These are phyloP conservation scores for Venustaconcha ellipsiformis DNA, from an alignment of 1,140 invertebrate genomes.

Conservation along the genomic window DNA sequence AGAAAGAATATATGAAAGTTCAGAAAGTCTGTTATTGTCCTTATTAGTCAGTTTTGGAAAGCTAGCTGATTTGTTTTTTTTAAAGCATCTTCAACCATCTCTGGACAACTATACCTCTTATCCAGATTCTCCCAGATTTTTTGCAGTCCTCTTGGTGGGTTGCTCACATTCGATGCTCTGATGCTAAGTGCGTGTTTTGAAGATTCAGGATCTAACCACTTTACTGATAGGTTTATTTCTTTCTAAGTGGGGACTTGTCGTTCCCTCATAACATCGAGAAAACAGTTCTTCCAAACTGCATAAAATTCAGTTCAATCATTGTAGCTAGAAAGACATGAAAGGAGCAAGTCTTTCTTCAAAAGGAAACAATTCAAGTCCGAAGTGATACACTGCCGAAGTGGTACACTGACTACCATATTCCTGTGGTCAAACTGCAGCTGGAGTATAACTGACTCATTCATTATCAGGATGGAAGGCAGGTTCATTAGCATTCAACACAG, in stretches of 20 bases:
- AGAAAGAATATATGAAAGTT: conserved; percentile 23
- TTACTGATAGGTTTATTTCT: conserved; percentile 31
- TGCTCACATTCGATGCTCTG: conserved; percentile 4
- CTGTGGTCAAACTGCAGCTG: too few species aligned
- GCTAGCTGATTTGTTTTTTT: conserved; percentile 11
- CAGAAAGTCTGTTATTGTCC: conserved; percentile 21
- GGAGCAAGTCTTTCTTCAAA: conserved; percentile 31
- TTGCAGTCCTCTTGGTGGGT: conserved; percentile 1
- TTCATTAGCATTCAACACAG: too few species aligned
- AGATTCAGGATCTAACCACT: conserved; percentile 24
- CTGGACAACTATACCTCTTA: conserved; percentile 23
- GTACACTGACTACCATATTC: neutral
- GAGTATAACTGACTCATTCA: too few species aligned
- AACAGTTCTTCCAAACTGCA: conserved; percentile 22
- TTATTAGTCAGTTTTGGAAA: conserved; percentile 29
- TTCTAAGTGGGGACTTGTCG: conserved; percentile 9
- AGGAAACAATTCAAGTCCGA: conserved; percentile 22
- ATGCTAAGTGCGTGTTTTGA: conserved; percentile 21
- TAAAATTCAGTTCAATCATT: conserved; percentile 27
- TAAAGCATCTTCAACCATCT: conserved; percentile 14
- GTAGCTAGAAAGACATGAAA: conserved; percentile 10
- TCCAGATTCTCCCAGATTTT: conserved; percentile 31
- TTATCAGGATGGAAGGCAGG: too few species aligned
- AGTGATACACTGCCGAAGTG: neutral
- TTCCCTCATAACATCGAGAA: conserved; percentile 13